These are phyloP conservation scores for Gracilinanus agilis DNA, from an alignment of 2,113 vertebrate species.

Conservation along the genomic window DNA sequence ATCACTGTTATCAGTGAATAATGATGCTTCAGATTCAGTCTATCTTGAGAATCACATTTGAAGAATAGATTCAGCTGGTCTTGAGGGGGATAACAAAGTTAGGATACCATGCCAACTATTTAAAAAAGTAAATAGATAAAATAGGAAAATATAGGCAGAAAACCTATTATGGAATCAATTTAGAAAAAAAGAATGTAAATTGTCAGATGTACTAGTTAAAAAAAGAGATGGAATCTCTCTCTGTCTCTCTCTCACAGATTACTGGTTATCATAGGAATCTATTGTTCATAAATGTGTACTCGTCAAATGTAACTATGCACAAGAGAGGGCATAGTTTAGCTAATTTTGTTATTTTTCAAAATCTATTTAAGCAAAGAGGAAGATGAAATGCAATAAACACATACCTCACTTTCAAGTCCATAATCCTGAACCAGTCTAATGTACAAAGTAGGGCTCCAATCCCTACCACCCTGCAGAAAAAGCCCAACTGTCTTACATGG, in stretches of 20 bases:
- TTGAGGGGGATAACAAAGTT: conserved; percentile 27
- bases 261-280: background rate
- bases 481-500: conserved; percentile 92
- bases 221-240: background rate
- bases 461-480: conserved; percentile 92
- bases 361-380: background rate
- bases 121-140: background rate
- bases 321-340: background rate
- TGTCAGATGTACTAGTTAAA: background rate
- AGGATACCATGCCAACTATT: background rate
- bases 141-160: background rate
- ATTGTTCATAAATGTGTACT: background rate
- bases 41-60: conserved; percentile 21
- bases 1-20: conserved; percentile 54
- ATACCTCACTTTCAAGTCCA: conserved; percentile 95
- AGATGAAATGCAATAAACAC: background rate
- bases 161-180: background rate
- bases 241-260: background rate
- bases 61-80: conserved; percentile 34
- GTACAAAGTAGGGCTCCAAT: conserved; percentile 96
- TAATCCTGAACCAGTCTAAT: conserved; percentile 98
- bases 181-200: background rate
- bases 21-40: conserved; percentile 50
- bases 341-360: background rate
- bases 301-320: background rate